phyloP scores from a whole-genome alignment of 2,888 invertebrate genomes.

The Leucoptera coffeella region DNA sequence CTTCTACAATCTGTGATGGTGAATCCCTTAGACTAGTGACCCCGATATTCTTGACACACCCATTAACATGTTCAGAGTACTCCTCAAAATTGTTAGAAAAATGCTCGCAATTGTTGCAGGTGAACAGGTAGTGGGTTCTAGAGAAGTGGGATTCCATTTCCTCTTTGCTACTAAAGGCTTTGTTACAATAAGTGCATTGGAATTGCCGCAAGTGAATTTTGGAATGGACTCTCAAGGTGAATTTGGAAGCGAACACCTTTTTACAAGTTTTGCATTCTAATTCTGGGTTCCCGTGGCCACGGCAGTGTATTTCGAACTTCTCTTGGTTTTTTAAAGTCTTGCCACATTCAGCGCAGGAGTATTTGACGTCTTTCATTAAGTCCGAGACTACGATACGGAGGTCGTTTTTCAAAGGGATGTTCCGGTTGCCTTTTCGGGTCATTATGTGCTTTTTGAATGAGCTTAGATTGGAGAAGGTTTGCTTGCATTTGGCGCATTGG shows the following conservation, averaged over 20 bases:
- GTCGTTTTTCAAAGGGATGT: too few species aligned
- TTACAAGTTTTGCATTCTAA: slow-evolving; percentile 33
- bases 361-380: too few species aligned
- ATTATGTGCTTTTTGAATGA: slow-evolving; percentile 28
- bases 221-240: slow-evolving; percentile 27
- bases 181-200: slow-evolving; percentile 20
- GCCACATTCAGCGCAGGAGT: slow-evolving; percentile 25
- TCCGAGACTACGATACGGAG: too few species aligned
- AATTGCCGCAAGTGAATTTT: slow-evolving; percentile 28
- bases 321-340: slow-evolving; percentile 24
- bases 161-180: slow-evolving; percentile 14
- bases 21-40: too few species aligned
- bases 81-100: slow-evolving; percentile 12
- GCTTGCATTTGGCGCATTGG: slow-evolving; percentile 37
- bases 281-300: slow-evolving; percentile 37
- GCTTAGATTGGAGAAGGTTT: slow-evolving; percentile 25
- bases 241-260: slow-evolving; percentile 41
- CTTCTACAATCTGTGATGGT: slow-evolving; percentile 10
- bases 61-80: too few species aligned
- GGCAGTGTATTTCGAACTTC: slow-evolving; percentile 28
- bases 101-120: slow-evolving; percentile 19
- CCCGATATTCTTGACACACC: too few species aligned
- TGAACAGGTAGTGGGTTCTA: slow-evolving; percentile 17
- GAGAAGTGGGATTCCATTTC: slow-evolving; percentile 17
- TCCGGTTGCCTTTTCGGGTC: slow-evolving; percentile 13